phyloP scores from a whole-genome alignment of 2,888 invertebrate genomes.

The Drosophila trichaetosa region DNA sequence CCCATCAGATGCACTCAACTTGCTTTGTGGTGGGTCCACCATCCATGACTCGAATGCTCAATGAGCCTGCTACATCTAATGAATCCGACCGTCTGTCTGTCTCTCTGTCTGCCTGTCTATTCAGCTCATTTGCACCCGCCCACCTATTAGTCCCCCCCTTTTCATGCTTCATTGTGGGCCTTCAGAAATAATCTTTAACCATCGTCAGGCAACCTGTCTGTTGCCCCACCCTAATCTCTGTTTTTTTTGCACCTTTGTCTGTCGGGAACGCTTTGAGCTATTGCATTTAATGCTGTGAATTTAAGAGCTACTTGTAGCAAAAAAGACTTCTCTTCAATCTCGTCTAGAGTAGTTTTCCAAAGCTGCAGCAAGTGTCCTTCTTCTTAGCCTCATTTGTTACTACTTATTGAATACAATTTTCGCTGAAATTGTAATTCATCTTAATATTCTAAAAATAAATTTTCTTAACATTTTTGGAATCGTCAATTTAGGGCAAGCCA shows the following conservation, averaged over 20 bases:
- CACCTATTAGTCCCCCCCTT: constrained; percentile 21
- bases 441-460: neutral
- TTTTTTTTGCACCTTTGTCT: constrained; percentile 37
- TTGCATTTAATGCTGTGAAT: constrained; percentile 40
- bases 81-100: constrained; percentile 41
- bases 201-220: constrained; percentile 25
- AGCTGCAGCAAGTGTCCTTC: constrained; percentile 8
- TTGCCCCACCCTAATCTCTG: neutral
- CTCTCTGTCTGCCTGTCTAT: constrained; percentile 13
- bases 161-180: constrained; percentile 70
- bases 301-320: constrained; percentile 7
- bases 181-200: constrained; percentile 45
- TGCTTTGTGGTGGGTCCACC: constrained; percentile 43
- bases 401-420: neutral
- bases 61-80: constrained; percentile 63
- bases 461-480: neutral
- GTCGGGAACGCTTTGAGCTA: constrained; percentile 40
- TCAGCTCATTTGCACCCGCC: neutral
- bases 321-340: neutral
- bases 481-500: neutral
- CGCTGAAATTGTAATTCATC: neutral
- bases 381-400: constrained; percentile 23
- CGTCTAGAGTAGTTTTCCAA: neutral
- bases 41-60: constrained; percentile 56
- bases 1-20: constrained; percentile 40